A percentile compares a stretch with the other conserved stretches of the same genome.
phyloP scores from a whole-genome alignment of 2,888 invertebrate species.

The Amiota communis region DNA sequence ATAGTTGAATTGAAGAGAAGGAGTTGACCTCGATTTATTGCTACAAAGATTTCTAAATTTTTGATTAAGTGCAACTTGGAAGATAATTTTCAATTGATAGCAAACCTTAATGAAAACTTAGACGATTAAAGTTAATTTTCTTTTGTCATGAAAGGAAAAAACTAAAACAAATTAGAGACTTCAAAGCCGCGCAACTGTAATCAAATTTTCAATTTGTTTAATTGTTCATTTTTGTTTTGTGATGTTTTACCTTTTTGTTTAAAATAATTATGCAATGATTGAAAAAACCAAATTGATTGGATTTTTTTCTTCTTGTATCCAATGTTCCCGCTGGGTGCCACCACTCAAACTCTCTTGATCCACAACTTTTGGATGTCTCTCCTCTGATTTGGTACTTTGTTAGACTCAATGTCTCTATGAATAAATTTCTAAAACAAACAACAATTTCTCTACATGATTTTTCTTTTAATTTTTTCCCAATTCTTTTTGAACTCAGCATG shows the following conservation, averaged over 20 bases:
- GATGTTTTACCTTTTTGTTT: constrained; percentile 44
- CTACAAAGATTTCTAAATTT: too few relatives aligned
- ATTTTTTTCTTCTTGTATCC: constrained; percentile 37
- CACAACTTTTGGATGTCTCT: background rate
- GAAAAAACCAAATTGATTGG: constrained; percentile 66
- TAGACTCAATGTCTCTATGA: constrained; percentile 58
- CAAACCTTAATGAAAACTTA: too few relatives aligned
- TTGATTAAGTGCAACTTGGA: too few relatives aligned
- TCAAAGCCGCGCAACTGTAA: constrained; percentile 7
- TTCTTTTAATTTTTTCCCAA: constrained; percentile 34
- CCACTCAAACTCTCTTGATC: constrained; percentile 41
- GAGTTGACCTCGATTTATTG: too few relatives aligned
- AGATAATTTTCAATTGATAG: too few relatives aligned
- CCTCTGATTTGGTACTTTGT: constrained; percentile 31
- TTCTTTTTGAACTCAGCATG: constrained; percentile 30
- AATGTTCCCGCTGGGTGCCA: constrained; percentile 45
- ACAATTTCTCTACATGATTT: constrained; percentile 39
- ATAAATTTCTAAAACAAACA: constrained; percentile 41
- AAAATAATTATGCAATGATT: constrained; percentile 66
- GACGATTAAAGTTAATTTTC: too few relatives aligned
- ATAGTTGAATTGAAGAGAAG: too few relatives aligned
- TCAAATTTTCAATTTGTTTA: constrained; percentile 43
- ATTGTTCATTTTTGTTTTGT: background rate
- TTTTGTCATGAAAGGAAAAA: too few relatives aligned
- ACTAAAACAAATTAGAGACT: too few relatives aligned